A percentile compares a stretch with the other conserved stretches of the same genome.
Conservation (phyloP, 2,797 vertebrate species). For the Silurus lanzhouensis region DNA sequence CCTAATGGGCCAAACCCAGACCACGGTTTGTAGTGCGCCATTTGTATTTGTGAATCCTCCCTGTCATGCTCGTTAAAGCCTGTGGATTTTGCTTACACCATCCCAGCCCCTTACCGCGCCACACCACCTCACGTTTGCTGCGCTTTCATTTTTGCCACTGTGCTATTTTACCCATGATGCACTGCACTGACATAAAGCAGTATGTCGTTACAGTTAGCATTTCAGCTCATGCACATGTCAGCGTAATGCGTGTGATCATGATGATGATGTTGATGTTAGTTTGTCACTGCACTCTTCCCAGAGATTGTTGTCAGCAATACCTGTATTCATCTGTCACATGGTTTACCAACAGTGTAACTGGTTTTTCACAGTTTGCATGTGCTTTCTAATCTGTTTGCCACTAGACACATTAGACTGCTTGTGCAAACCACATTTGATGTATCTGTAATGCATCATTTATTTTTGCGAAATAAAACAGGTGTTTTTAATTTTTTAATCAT, state of each 20-base stretch:
- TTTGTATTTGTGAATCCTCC: conserved; percentile 68
- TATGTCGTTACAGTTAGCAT: conserved; percentile 62
- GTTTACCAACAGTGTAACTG: not conserved
- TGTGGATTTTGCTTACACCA: conserved; percentile 33
- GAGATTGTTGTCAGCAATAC: not conserved
- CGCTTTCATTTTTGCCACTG: conserved; percentile 78
- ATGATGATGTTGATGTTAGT: conserved; percentile 21
- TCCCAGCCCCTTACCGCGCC: conserved; percentile 26
- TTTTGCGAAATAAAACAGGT: no score
- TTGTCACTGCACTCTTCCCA: not conserved
- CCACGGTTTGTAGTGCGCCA: conserved; percentile 99
- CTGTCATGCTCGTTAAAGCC: conserved; percentile 19
- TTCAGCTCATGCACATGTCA: conserved; percentile 51
- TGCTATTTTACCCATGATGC: conserved; percentile 64
- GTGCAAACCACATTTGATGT: not conserved
- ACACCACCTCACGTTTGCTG: conserved; percentile 46
- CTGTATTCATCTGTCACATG: not conserved
- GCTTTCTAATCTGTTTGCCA: not conserved
- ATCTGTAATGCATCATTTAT: not conserved
- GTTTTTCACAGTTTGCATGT: not conserved
- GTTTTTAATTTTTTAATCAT: no score
- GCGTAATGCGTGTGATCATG: conserved; percentile 10
- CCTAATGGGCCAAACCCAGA: conserved; percentile 99
- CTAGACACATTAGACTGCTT: not conserved
- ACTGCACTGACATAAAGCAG: conserved; percentile 40